These are phyloP conservation scores for Odontophorus gujanensis DNA, from an alignment of 2,113 vertebrate genomes.

Conservation along the genomic window DNA sequence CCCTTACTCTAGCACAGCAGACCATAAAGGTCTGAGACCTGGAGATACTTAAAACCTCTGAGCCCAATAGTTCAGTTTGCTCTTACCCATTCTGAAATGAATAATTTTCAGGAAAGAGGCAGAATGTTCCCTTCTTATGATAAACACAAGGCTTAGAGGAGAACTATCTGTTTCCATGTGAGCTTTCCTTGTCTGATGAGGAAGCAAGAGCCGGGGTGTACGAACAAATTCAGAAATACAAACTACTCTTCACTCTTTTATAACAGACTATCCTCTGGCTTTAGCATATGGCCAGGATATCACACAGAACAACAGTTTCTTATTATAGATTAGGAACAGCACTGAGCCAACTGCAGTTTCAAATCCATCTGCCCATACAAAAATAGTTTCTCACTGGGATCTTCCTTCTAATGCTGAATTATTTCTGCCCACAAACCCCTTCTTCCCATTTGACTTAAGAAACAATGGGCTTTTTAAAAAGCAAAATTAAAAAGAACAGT, in stretches of 20 bases:
- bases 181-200: neutral
- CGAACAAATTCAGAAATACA: conserved; percentile 8
- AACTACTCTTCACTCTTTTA: conserved; percentile 37
- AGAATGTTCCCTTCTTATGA: neutral
- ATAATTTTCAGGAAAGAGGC: neutral
- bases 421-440: conserved; percentile 20
- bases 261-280: conserved; percentile 60
- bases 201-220: neutral
- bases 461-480: neutral
- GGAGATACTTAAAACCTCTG: conserved; percentile 5
- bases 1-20: neutral
- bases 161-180: neutral
- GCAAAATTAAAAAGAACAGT: neutral
- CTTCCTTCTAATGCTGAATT: conserved; percentile 62
- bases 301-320: conserved; percentile 59
- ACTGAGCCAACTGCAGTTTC: conserved; percentile 58
- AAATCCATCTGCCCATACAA: conserved; percentile 64
- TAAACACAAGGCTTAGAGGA: neutral
- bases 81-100: neutral
- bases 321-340: conserved; percentile 66
- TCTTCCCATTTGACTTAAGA: neutral
- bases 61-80: neutral
- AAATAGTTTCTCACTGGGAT: conserved; percentile 58
- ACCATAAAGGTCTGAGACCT: neutral
- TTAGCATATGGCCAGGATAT: conserved; percentile 72